phyloP scores from a whole-genome alignment of 92 coral and sea anemone genomes.

The Palythoa heliodiscus region DNA sequence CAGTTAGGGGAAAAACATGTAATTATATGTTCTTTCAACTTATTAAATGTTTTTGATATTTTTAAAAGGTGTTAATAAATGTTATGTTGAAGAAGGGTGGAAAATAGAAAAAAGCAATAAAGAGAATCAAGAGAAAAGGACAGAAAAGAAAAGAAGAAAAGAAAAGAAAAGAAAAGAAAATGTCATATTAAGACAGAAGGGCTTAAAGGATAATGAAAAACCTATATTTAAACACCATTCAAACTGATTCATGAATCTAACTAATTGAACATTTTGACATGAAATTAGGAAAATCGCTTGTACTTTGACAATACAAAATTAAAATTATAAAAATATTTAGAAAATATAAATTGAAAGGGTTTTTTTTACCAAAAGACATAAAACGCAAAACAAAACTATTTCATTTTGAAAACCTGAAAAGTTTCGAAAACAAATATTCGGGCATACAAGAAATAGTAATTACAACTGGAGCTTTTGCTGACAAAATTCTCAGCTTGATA shows the following conservation, averaged over 20 bases:
- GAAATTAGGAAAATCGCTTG: slow-evolving; percentile 26
- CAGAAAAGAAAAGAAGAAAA: no score
- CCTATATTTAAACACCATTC: not conserved
- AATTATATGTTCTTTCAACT: no score
- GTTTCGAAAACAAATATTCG: slow-evolving; percentile 36
- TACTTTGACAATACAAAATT: slow-evolving; percentile 14
- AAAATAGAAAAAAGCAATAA: no score
- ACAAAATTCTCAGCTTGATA: slow-evolving; percentile 44
- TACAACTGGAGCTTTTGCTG: slow-evolving; percentile 15
- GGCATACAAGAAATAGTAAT: slow-evolving; percentile 27
- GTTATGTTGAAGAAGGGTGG: no score
- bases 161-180: not conserved
- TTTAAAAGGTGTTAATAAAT: no score
- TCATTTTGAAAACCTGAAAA: slow-evolving; percentile 1
- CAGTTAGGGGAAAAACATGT: no score
- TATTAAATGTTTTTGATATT: no score
- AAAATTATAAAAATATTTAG: slow-evolving; percentile 5
- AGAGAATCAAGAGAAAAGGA: no score
- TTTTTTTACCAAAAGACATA: slow-evolving; percentile 15
- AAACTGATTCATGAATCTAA: slow-evolving; percentile 1
- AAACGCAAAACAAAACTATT: slow-evolving; percentile 31
- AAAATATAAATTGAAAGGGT: not conserved
- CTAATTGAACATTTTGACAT: slow-evolving; percentile 37
- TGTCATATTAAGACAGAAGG: slow-evolving; percentile 14
- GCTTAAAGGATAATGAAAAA: slow-evolving; percentile 1